These are phyloP conservation scores for Hassar affinis DNA, from an alignment of 2,113 vertebrate species.

Conservation along the genomic window DNA sequence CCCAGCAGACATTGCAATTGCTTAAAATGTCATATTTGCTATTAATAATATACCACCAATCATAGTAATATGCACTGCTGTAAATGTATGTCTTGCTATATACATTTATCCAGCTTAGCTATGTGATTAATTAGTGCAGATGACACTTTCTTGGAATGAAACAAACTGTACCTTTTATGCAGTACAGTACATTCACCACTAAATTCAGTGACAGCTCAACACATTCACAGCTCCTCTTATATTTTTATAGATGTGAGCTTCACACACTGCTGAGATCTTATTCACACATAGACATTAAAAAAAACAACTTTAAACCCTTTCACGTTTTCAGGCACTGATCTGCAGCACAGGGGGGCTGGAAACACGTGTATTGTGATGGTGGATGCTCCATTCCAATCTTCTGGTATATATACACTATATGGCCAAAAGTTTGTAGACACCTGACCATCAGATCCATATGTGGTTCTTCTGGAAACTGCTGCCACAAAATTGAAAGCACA, in stretches of 20 bases:
- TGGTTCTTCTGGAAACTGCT: background rate
- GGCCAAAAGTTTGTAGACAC: background rate
- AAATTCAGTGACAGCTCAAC: slow-evolving; percentile 20
- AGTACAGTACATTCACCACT: background rate
- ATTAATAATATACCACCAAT: background rate
- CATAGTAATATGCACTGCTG: background rate
- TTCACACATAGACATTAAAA: slow-evolving; percentile 2
- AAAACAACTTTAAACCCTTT: background rate
- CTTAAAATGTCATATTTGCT: background rate
- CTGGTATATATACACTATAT: background rate
- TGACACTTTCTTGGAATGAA: slow-evolving; percentile 8
- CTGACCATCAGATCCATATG: background rate
- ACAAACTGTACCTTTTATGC: background rate
- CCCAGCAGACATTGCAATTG: background rate
- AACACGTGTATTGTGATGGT: no score
- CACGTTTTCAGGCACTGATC: background rate
- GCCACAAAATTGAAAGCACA: background rate
- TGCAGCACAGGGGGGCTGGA: background rate
- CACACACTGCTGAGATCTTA: slow-evolving; percentile 18
- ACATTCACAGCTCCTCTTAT: slow-evolving; percentile 26
- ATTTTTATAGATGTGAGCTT: slow-evolving; percentile 36
- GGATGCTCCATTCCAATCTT: background rate
- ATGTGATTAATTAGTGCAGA: background rate
- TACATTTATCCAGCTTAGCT: background rate
- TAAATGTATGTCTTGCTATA: background rate